phyloP scores from a whole-genome alignment of 1,140 invertebrate genomes.

The Solen grandis region DNA sequence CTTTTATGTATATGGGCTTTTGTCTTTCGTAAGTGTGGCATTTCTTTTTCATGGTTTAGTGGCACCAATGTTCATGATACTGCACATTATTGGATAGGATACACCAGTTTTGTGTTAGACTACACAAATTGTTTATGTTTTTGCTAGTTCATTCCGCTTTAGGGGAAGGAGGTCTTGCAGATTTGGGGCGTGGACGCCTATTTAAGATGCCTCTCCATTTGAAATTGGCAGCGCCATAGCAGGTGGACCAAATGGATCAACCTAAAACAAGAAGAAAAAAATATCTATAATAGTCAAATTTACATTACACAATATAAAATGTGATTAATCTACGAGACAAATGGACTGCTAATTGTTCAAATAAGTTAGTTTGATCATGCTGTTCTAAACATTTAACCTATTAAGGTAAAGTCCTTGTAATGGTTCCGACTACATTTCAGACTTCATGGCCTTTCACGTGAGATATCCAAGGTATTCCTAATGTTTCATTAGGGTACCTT shows the following conservation, averaged over 20 bases:
- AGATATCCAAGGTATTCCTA: too few species aligned
- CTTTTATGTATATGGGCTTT: too few species aligned
- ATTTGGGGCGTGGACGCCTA: not conserved
- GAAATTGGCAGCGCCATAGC: conserved; percentile 34
- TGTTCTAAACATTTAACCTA: not conserved
- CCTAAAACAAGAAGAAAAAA: conserved; percentile 18
- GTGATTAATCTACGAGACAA: not conserved
- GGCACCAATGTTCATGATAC: too few species aligned
- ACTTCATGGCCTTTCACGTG: not conserved
- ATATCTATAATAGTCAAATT: too few species aligned
- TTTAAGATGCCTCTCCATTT: conserved; percentile 11
- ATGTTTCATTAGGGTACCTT: too few species aligned
- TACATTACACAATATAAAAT: too few species aligned
- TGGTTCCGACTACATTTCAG: not conserved
- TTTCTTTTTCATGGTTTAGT: too few species aligned
- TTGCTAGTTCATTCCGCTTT: too few species aligned
- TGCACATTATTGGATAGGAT: too few species aligned
- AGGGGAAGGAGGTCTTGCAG: not conserved
- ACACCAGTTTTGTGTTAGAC: too few species aligned
- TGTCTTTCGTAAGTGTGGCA: too few species aligned
- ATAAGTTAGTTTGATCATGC: not conserved
- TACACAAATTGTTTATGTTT: too few species aligned
- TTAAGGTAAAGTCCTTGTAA: not conserved
- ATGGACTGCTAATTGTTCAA: not conserved
- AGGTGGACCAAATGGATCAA: conserved; percentile 54